These are phyloP conservation scores for Agapetus fuscipes DNA, from an alignment of 2,888 invertebrate genomes.

Conservation along the genomic window DNA sequence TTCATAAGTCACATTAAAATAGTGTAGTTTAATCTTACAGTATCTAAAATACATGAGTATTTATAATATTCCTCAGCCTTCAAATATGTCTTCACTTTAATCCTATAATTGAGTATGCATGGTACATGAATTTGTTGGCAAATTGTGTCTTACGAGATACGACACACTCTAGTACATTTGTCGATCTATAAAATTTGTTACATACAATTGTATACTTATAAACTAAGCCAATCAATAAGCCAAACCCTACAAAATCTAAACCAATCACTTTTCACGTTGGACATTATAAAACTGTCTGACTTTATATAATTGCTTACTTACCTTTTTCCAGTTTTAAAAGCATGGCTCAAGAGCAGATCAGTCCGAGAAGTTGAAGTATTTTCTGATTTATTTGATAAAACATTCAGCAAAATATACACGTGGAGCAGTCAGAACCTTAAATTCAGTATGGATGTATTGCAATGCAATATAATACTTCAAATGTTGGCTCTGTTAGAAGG, in stretches of 20 bases:
- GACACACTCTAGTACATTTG: too few relatives aligned
- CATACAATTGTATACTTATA: too few relatives aligned
- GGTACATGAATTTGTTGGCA: too few relatives aligned
- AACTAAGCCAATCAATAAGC: too few relatives aligned
- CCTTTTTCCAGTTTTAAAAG: slow-evolving; percentile 59
- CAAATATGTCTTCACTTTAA: neutral
- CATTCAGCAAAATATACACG: slow-evolving; percentile 62
- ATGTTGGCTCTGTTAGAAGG: slow-evolving; percentile 79
- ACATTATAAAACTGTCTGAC: too few relatives aligned
- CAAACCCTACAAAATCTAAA: too few relatives aligned
- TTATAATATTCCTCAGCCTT: neutral
- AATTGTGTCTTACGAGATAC: too few relatives aligned
- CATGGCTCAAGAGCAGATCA: slow-evolving; percentile 67
- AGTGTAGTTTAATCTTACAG: too few relatives aligned
- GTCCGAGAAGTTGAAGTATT: slow-evolving; percentile 55
- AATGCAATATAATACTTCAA: slow-evolving; percentile 84
- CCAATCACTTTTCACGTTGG: too few relatives aligned
- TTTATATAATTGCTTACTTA: too few relatives aligned
- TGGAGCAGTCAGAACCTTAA: slow-evolving; percentile 79
- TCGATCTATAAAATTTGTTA: too few relatives aligned
- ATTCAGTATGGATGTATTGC: slow-evolving; percentile 78
- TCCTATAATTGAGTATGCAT: too few relatives aligned
- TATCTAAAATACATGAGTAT: neutral
- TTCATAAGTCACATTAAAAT: neutral
- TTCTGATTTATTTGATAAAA: slow-evolving; percentile 61